Percentiles rank a stretch among this genome's conserved stretches.
Evolutionary conservation across 2,797 vertebrate genomes (phyloP).

Genomic region (Prionace glauca): DNA sequence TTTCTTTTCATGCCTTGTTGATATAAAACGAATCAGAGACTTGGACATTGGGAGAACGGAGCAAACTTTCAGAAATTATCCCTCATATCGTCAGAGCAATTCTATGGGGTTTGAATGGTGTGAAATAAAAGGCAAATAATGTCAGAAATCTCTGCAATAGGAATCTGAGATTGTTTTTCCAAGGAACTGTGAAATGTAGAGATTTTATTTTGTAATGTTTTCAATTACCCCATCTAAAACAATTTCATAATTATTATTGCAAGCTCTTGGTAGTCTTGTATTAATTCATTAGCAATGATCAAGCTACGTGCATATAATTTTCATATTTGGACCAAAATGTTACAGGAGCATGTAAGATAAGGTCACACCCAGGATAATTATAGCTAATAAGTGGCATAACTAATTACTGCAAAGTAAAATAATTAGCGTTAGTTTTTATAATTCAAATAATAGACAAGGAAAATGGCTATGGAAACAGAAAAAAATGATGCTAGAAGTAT

Average conservation of each 20-base stretch:
- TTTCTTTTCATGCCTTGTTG: too few relatives aligned
- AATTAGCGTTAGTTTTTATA: background rate
- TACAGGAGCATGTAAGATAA: background rate
- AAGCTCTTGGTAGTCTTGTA: background rate
- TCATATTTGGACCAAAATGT: conserved; percentile 17
- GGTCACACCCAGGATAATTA: conserved; percentile 23
- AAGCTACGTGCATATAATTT: conserved; percentile 12
- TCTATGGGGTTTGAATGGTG: background rate
- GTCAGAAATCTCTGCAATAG: background rate
- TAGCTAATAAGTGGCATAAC: background rate
- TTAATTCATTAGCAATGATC: conserved; percentile 24
- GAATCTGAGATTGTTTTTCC: background rate
- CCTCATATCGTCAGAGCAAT: background rate
- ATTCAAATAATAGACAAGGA: background rate
- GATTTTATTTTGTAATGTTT: background rate
- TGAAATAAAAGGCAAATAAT: background rate
- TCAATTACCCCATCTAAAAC: conserved; percentile 14
- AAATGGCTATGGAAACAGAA: background rate
- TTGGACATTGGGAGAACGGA: background rate
- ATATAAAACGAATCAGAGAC: background rate
- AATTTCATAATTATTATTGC: conserved; percentile 22
- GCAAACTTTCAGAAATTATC: background rate
- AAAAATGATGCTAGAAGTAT: background rate
- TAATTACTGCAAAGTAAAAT: background rate
- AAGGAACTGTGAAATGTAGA: background rate